These are phyloP conservation scores for Hoplostethus mediterraneus DNA, from an alignment of 2,797 vertebrate species.

Conservation along the genomic window DNA sequence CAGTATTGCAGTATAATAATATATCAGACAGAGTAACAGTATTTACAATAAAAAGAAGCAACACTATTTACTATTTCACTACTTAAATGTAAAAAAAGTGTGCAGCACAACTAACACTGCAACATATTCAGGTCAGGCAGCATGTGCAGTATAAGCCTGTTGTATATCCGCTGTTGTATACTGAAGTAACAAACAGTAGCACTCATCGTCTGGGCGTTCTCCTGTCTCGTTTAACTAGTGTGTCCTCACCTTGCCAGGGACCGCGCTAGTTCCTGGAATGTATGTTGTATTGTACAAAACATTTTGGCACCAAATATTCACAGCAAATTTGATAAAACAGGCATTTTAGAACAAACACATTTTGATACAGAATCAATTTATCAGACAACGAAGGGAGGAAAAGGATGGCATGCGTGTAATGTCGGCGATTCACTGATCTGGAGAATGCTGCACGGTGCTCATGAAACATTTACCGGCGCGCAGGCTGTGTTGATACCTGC, in stretches of 20 bases:
- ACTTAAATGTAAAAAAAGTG: too few relatives aligned
- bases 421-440: conserved; percentile 35
- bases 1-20: too few relatives aligned
- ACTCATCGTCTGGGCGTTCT: too few relatives aligned
- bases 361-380: conserved; percentile 29
- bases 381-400: conserved; percentile 22
- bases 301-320: not conserved
- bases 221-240: too few relatives aligned
- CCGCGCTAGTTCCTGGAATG: too few relatives aligned
- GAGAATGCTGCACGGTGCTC: conserved; percentile 29
- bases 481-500: conserved; percentile 58
- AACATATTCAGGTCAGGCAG: too few relatives aligned
- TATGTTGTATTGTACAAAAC: not conserved
- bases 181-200: not conserved
- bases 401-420: conserved; percentile 14
- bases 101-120: too few relatives aligned
- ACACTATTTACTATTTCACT: too few relatives aligned
- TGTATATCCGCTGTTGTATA: not conserved
- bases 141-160: not conserved
- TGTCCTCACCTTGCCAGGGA: too few relatives aligned
- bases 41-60: too few relatives aligned
- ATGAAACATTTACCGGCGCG: conserved; percentile 67
- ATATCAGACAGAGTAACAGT: too few relatives aligned
- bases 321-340: not conserved
- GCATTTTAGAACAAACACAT: not conserved